phyloP scores from a whole-genome alignment of 2,797 vertebrate species.

The Synanceia verrucosa region DNA sequence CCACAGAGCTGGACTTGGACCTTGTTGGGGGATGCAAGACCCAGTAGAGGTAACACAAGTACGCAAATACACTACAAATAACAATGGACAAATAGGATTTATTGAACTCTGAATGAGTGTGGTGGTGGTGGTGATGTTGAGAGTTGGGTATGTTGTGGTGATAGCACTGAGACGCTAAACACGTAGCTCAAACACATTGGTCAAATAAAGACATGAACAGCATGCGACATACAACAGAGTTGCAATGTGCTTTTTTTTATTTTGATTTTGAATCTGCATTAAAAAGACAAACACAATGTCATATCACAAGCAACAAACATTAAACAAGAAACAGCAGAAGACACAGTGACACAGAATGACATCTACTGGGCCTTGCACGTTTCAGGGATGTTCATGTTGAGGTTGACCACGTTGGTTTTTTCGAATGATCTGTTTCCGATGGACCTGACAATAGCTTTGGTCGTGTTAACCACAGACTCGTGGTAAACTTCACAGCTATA shows the following conservation, averaged over 20 bases:
- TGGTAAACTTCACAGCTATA: conserved; percentile 82
- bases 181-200: background rate
- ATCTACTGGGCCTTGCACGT: conserved; percentile 69
- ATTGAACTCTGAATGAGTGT: background rate
- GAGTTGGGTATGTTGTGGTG: background rate
- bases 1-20: background rate
- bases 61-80: conserved; percentile 39
- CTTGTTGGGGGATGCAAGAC: conserved; percentile 50
- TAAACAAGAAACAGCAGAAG: conserved; percentile 58
- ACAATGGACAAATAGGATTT: background rate
- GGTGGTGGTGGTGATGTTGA: background rate
- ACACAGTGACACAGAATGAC: conserved; percentile 55
- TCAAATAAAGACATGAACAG: conserved; percentile 40
- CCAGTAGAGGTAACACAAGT: conserved; percentile 54
- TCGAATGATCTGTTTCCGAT: conserved; percentile 46
- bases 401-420: conserved; percentile 72
- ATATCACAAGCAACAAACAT: conserved; percentile 68
- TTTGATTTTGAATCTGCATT: conserved; percentile 78
- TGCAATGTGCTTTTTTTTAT: conserved; percentile 66
- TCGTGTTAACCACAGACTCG: conserved; percentile 58
- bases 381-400: conserved; percentile 67
- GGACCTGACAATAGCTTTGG: conserved; percentile 60
- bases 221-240: conserved; percentile 62
- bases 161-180: conserved; percentile 5
- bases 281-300: conserved; percentile 67